Evolutionary conservation across 2,797 vertebrate genomes (phyloP), one percentile per base, ranked within the genome.

Genomic region (Tenualosa ilisha): DNA sequence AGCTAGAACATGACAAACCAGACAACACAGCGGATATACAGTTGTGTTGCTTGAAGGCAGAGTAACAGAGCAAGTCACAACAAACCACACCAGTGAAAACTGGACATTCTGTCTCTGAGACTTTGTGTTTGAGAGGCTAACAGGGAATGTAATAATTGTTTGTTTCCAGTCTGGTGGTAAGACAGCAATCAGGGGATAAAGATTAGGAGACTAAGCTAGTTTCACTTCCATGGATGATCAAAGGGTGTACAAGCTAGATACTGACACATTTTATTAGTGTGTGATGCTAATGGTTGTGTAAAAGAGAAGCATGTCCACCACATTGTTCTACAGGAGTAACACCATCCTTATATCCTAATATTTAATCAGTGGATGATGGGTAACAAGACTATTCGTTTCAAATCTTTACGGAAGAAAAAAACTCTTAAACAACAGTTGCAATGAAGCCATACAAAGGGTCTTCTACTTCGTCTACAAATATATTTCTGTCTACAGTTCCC

Each of bases 11-110:
- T 31, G 31, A 31, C 31, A 31, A 31, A 31, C 31, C 31, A 31
- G 1, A 31, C 31, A 31, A 31, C 31, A 31, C 46, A 59, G 7
- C 11, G 6, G 17, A 65, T 40, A 40, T 40, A 43, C 68, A 31
- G 31, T 31, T 31, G 0, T 3, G 83, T 63, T 81, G 31, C 75
- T 51, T 63, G 85, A 63, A 89, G 75, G 82, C 46, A 72, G 81
- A 83, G 26, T 83, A 87, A 86, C 81, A 65, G 43, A 82, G 49
- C 53, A 59, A 49, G 22, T 72, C 83, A 56, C 37, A 82, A 22
- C 72, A 12, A 63, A 15, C 83, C 63, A 83, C 49, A 40, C 63
- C 20, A 46, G 56, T 63, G 68, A 43, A 17, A 75, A 20, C 17
- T 15, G 37, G 15, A 75, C 68, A 75, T 11, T 68, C 31, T 75